These are phyloP conservation scores for Loxodonta africana DNA, from an alignment of 2,113 vertebrate genomes.

Conservation along the genomic window DNA sequence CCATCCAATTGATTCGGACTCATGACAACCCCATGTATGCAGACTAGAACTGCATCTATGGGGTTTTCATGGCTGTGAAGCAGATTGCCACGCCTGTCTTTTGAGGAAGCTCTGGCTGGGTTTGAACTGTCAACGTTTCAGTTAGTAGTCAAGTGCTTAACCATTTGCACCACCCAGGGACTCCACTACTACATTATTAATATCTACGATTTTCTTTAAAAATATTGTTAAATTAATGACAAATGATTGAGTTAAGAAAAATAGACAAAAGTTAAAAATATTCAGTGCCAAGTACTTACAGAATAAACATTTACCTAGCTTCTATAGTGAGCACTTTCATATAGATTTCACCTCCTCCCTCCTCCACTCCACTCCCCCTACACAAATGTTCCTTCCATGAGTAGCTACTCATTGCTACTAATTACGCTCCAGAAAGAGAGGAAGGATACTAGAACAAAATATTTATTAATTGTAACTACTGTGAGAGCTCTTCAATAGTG, in stretches of 20 bases:
- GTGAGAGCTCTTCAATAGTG: neutral
- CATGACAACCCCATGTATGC: too few species aligned
- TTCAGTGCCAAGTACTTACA: neutral
- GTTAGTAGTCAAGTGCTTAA: too few species aligned
- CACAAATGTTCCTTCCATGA: neutral
- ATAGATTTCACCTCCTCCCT: neutral
- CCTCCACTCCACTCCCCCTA: too few species aligned
- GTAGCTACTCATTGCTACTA: neutral
- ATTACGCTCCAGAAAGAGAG: neutral
- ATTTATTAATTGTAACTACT: neutral
- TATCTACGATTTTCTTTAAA: neutral
- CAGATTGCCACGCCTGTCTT: too few species aligned
- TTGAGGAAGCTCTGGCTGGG: too few species aligned
- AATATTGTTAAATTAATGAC: neutral
- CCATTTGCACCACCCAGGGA: too few species aligned
- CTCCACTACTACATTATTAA: too few species aligned
- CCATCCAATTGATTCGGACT: too few species aligned
- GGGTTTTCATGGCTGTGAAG: too few species aligned
- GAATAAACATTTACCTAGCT: neutral
- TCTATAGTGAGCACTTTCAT: neutral
- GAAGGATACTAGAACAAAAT: neutral
- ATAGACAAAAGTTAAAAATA: neutral
- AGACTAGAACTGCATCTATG: too few species aligned
- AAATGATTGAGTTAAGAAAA: slow-evolving; percentile 8
- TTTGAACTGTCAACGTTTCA: too few species aligned